Conservation (phyloP, 2,113 vertebrate species). For the Rallus limicola region DNA sequence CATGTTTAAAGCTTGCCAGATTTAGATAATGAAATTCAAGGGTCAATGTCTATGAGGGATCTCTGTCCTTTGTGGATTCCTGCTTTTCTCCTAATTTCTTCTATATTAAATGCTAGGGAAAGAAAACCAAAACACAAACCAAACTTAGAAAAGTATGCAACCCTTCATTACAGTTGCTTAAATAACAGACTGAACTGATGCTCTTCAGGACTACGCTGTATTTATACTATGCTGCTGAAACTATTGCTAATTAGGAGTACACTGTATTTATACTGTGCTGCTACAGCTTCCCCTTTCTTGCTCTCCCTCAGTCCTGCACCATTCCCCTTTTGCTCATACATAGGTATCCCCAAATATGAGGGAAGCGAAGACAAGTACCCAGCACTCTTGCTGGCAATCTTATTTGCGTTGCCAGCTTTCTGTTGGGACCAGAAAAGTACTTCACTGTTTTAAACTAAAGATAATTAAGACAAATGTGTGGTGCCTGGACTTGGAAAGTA, state of each 20-base stretch:
- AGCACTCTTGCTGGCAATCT: not conserved
- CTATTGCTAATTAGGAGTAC: not conserved
- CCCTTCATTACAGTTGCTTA: not conserved
- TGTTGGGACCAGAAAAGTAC: not conserved
- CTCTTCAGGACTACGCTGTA: not conserved
- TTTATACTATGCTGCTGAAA: not conserved
- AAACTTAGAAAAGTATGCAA: not conserved
- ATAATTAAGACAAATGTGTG: not conserved
- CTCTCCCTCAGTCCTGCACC: not conserved
- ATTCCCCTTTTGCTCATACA: not conserved
- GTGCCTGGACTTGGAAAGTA: not conserved
- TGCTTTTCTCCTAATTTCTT: not conserved
- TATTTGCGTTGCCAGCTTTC: not conserved
- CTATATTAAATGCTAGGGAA: not conserved
- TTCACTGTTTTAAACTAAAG: not conserved
- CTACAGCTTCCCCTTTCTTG: not conserved
- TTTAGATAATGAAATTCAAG: not conserved
- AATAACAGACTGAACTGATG: not conserved
- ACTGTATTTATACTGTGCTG: not conserved
- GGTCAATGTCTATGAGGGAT: not conserved
- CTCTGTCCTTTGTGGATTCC: not conserved
- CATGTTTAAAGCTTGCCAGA: not conserved
- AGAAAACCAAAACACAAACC: too few relatives aligned
- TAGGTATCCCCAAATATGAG: not conserved
- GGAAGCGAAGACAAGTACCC: not conserved